Conservation (phyloP, 2,888 invertebrate genomes). For the Macropis europaea region DNA sequence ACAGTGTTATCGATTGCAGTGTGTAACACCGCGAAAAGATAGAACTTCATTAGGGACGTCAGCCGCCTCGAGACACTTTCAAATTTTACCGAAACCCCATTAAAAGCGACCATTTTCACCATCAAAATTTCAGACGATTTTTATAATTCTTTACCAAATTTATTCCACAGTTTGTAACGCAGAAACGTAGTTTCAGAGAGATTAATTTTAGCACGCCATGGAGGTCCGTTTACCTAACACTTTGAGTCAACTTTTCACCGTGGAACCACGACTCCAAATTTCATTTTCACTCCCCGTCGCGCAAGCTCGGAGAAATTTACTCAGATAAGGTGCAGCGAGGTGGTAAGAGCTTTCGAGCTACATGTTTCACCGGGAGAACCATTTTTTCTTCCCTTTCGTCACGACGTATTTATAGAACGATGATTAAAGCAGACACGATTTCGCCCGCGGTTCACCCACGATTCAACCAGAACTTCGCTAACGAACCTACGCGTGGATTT, state of each 20-base stretch:
- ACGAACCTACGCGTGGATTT: not conserved
- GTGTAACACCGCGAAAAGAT: slow-evolving; percentile 35
- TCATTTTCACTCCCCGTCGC: not conserved
- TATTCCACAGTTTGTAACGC: no score
- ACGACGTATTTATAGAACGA: not conserved
- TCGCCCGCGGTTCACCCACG: not conserved
- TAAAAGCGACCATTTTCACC: no score
- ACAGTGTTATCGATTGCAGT: slow-evolving; percentile 39
- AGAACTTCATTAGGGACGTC: not conserved
- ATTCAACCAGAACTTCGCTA: not conserved
- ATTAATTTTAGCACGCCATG: no score
- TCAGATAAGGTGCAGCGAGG: not conserved
- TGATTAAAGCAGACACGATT: slow-evolving; percentile 7
- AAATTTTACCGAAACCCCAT: no score
- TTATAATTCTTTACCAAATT: no score
- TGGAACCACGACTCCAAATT: not conserved
- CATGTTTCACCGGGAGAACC: not conserved
- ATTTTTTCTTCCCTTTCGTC: not conserved
- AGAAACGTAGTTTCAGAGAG: no score
- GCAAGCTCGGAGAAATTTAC: not conserved
- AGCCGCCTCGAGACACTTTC: no score
- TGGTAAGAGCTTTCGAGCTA: not conserved
- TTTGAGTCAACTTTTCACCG: not conserved
- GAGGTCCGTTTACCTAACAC: no score
- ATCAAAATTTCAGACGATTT: no score